Conservation (phyloP, 2,888 invertebrate genomes). For the Pilophorus perplexus region DNA sequence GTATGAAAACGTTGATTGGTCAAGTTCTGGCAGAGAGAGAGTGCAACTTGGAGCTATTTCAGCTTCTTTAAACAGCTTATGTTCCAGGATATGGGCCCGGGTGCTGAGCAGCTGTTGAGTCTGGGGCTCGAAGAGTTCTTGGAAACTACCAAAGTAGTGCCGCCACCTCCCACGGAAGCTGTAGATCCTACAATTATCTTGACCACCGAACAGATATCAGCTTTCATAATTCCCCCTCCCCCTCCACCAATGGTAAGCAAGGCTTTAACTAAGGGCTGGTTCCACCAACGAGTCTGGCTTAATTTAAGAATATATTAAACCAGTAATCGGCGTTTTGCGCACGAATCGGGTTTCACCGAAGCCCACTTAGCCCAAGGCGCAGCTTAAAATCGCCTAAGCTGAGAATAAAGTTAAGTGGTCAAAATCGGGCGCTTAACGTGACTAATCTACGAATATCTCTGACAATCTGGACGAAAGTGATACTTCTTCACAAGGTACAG, state of each 20-base stretch:
- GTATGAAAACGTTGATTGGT: constrained; percentile 43
- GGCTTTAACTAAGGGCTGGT: too few relatives aligned
- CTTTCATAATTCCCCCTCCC: constrained; percentile 72
- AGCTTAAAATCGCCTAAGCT: too few relatives aligned
- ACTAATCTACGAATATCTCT: too few relatives aligned
- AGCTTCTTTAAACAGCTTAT: not conserved
- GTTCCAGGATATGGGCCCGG: constrained; percentile 44
- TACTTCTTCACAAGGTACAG: too few relatives aligned
- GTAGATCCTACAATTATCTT: constrained; percentile 64
- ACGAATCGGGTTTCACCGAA: too few relatives aligned
- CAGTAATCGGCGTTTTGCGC: too few relatives aligned
- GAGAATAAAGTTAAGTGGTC: too few relatives aligned
- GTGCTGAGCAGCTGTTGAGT: constrained; percentile 49
- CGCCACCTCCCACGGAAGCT: constrained; percentile 65
- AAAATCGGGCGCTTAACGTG: too few relatives aligned
- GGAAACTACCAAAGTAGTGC: constrained; percentile 76
- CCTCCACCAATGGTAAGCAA: constrained; percentile 45
- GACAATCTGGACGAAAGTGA: too few relatives aligned
- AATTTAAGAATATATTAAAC: too few relatives aligned
- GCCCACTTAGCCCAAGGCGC: too few relatives aligned
- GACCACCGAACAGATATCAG: constrained; percentile 79
- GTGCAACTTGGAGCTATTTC: not conserved
- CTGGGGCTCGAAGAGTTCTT: constrained; percentile 76
- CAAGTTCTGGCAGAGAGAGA: not conserved
- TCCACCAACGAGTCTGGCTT: too few relatives aligned